A percentile compares a stretch with the other conserved stretches of the same genome.
These are phyloP conservation scores for Moxostoma hubbsi DNA, from an alignment of 2,797 vertebrate genomes.

Conservation along the genomic window DNA sequence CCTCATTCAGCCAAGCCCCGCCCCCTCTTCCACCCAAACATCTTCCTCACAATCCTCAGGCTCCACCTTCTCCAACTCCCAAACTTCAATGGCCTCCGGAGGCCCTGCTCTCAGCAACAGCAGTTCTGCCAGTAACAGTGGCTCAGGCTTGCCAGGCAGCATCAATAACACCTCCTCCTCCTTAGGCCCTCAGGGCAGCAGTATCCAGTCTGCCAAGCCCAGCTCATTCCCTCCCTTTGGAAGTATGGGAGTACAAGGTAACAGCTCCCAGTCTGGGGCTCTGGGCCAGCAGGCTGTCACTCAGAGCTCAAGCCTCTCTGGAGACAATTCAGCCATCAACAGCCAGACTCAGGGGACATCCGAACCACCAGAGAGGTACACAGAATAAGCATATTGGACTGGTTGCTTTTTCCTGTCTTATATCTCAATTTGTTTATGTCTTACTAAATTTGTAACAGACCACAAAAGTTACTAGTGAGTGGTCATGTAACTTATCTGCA, in stretches of 20 bases:
- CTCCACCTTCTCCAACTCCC: constrained; percentile 74
- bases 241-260: constrained; percentile 79
- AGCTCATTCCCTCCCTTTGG: constrained; percentile 89
- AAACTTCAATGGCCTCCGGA: constrained; percentile 75
- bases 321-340: constrained; percentile 77
- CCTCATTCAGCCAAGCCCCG: constrained; percentile 87
- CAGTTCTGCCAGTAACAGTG: constrained; percentile 72
- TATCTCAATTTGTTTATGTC: background rate
- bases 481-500: background rate
- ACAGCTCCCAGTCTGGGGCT: constrained; percentile 83
- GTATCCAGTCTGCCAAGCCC: constrained; percentile 84
- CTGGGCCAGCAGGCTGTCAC: constrained; percentile 83
- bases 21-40: constrained; percentile 79
- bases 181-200: constrained; percentile 73
- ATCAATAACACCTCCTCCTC: constrained; percentile 81
- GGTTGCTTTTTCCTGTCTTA: constrained; percentile 17
- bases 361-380: constrained; percentile 93
- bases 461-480: background rate
- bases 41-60: constrained; percentile 78
- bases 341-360: constrained; percentile 80
- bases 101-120: constrained; percentile 76
- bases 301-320: constrained; percentile 80
- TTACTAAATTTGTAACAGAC: background rate
- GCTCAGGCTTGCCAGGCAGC: constrained; percentile 80
- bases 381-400: background rate